Evolutionary conservation across 2,797 vertebrate genomes (phyloP).

Genomic region (Tinamus major): DNA sequence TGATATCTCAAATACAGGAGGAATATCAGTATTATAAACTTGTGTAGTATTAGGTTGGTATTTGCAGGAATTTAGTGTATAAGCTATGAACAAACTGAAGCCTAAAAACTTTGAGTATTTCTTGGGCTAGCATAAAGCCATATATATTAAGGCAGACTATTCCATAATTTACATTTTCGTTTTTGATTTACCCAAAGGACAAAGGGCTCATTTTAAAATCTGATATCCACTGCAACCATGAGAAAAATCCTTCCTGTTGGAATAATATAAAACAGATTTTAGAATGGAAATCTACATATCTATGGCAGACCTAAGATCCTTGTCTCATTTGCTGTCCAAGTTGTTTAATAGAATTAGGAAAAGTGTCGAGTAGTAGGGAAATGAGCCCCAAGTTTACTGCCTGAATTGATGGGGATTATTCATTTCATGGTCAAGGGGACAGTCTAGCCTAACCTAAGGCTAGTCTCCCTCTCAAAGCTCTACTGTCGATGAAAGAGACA

Average conservation of each 20-base stretch:
- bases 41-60: neutral
- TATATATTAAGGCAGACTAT: neutral
- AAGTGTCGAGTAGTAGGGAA: neutral
- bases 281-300: neutral
- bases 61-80: neutral
- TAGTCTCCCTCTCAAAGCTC: neutral
- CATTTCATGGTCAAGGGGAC: neutral
- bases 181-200: neutral
- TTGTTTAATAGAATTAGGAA: neutral
- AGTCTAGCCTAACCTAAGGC: neutral
- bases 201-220: neutral
- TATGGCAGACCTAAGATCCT: neutral
- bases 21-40: neutral
- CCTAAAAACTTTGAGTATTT: neutral
- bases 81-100: neutral
- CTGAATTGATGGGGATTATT: neutral
- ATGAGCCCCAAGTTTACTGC: neutral
- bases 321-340: neutral
- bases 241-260: neutral
- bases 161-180: neutral
- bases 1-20: neutral
- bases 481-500: neutral
- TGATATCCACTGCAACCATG: neutral
- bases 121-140: fast-evolving
- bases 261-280: neutral